A percentile compares a stretch with the other conserved stretches of the same genome.
These are phyloP conservation scores for Drusus annulatus DNA, from an alignment of 1,140 invertebrate species.

Conservation along the genomic window DNA sequence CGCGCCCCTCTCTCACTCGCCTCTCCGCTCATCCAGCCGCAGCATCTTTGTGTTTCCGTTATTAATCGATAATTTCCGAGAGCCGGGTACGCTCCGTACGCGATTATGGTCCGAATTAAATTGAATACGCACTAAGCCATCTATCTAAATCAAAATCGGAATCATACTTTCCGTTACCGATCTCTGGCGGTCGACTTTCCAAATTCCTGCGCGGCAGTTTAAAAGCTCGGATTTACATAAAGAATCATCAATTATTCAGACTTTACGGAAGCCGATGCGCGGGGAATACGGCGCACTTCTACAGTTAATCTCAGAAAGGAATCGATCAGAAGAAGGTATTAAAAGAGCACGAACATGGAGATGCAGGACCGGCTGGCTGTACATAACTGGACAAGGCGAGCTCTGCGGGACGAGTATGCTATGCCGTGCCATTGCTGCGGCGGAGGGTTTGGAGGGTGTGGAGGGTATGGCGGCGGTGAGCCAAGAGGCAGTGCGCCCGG, in stretches of 20 bases:
- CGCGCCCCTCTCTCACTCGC: slow-evolving; percentile 62
- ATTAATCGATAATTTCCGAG: slow-evolving; percentile 53
- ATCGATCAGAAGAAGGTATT: slow-evolving; percentile 3
- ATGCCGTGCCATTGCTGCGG: background rate
- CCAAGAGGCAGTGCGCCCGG: background rate
- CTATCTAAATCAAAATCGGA: background rate
- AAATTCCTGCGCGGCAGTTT: background rate
- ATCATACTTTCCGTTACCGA: too few relatives aligned
- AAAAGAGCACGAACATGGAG: background rate
- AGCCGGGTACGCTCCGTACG: slow-evolving; percentile 16
- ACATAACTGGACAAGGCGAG: slow-evolving; percentile 1
- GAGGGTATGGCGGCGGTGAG: too few relatives aligned
- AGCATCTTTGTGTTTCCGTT: slow-evolving; percentile 55
- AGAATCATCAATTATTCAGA: background rate
- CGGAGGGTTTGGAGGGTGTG: too few relatives aligned
- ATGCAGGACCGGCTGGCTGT: background rate
- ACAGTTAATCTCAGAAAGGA: slow-evolving; percentile 11
- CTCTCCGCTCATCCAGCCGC: slow-evolving; percentile 55
- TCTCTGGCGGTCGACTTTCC: background rate
- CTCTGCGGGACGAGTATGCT: background rate
- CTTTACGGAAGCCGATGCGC: background rate
- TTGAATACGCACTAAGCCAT: background rate
- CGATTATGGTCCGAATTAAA: background rate
- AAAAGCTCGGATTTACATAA: background rate
- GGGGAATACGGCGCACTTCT: background rate